A percentile compares a stretch with the other conserved stretches of the same genome.
These are phyloP conservation scores for Dioctria linearis DNA, from an alignment of 2,888 invertebrate genomes.

Conservation along the genomic window DNA sequence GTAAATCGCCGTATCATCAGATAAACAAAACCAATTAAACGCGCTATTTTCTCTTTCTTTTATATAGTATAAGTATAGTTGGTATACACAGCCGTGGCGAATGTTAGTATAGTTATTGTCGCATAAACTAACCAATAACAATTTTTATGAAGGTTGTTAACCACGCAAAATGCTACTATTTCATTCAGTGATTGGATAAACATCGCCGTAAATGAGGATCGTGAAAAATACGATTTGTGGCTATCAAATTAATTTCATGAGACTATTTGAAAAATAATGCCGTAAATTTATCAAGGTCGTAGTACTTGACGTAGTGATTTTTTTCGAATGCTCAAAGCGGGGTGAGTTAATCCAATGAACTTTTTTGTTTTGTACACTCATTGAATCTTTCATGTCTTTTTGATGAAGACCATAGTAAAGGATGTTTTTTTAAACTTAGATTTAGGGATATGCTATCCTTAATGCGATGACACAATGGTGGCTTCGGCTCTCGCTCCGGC, in stretches of 20 bases:
- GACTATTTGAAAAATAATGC: neutral
- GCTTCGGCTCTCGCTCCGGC: too few species aligned
- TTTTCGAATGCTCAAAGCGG: too few species aligned
- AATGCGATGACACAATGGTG: too few species aligned
- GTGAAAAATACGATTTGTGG: conserved; percentile 12
- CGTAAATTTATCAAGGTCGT: too few species aligned
- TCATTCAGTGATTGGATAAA: conserved; percentile 20
- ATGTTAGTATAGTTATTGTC: neutral
- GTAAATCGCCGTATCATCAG: conserved; percentile 33
- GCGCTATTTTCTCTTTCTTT: conserved; percentile 4
- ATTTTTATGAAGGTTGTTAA: conserved; percentile 26
- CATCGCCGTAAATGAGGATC: conserved; percentile 6
- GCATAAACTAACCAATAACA: conserved; percentile 26
- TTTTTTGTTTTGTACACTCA: too few species aligned
- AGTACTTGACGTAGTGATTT: too few species aligned
- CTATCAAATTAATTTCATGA: conserved; percentile 34
- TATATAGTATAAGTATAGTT: too few species aligned
- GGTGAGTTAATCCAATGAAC: too few species aligned
- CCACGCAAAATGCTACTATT: neutral
- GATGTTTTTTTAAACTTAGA: too few species aligned
- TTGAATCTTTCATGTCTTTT: too few species aligned
- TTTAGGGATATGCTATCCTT: too few species aligned
- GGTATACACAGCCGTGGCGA: neutral
- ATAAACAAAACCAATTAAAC: conserved; percentile 47
- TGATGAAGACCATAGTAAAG: too few species aligned